Percentiles rank a stretch among this genome's conserved stretches.
Evolutionary conservation across 2,888 invertebrate genomes (phyloP).

Genomic region (Ophioninae sp.): DNA sequence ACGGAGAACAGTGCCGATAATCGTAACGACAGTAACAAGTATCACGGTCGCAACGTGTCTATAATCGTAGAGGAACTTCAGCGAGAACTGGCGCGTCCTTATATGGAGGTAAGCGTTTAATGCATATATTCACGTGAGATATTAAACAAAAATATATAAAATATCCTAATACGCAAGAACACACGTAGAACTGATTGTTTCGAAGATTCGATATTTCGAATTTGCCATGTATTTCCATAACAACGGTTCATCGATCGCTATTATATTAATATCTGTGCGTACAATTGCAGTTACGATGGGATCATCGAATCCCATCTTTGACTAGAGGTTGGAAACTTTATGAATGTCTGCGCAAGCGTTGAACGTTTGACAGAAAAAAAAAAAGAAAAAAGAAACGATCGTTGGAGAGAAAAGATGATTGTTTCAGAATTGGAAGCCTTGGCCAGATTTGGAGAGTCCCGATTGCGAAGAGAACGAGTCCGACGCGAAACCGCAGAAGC

Average conservation of each 20-base stretch:
- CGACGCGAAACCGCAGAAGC: slow-evolving; percentile 51
- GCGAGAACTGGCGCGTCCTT: slow-evolving; percentile 83
- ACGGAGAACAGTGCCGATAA: slow-evolving; percentile 60
- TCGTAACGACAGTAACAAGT: slow-evolving; percentile 67
- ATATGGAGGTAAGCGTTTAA: slow-evolving; percentile 71
- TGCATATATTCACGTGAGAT: background rate
- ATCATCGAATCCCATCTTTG: too few species aligned
- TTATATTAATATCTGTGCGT: too few species aligned
- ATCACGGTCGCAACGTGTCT: slow-evolving; percentile 84
- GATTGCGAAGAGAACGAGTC: slow-evolving; percentile 67
- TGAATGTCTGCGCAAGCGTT: background rate
- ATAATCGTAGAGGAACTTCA: slow-evolving; percentile 89
- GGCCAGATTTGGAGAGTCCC: slow-evolving; percentile 77
- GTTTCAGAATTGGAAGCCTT: slow-evolving; percentile 77
- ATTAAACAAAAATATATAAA: background rate
- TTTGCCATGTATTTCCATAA: too few species aligned
- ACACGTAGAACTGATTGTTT: too few species aligned
- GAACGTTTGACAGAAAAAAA: background rate
- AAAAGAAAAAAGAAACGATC: too few species aligned
- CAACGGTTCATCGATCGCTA: too few species aligned
- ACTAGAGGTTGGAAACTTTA: too few species aligned
- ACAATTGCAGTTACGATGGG: too few species aligned
- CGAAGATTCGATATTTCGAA: too few species aligned
- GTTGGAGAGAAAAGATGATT: background rate
- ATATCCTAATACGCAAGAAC: too few species aligned